Conservation (phyloP, 2,113 vertebrate species). For the Nanorana parkeri region DNA sequence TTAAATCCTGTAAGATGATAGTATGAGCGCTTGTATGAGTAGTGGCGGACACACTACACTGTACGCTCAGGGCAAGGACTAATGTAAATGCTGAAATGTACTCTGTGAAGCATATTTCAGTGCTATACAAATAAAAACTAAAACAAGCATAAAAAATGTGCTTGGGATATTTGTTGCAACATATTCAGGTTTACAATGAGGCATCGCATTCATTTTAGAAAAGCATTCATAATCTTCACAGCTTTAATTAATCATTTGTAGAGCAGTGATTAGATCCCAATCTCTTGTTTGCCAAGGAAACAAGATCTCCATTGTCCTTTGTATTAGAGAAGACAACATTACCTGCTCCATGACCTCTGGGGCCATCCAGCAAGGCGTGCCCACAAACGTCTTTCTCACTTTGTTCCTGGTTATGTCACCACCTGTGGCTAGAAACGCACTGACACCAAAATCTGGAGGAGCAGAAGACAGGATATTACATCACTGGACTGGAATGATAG, state of each 20-base stretch:
- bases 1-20: too few relatives aligned
- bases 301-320: not conserved
- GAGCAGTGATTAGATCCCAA: not conserved
- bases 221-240: not conserved
- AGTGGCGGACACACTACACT: too few relatives aligned
- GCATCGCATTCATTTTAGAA: too few relatives aligned
- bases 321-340: conserved; percentile 41
- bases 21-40: too few relatives aligned
- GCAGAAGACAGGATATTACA: not conserved
- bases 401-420: conserved; percentile 97
- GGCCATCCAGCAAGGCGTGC: conserved; percentile 98
- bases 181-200: too few relatives aligned
- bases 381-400: conserved; percentile 97
- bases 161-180: too few relatives aligned
- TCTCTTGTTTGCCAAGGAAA: not conserved
- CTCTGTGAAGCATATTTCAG: too few relatives aligned
- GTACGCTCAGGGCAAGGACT: too few relatives aligned
- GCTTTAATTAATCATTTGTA: not conserved
- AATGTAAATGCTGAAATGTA: too few relatives aligned
- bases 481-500: too few relatives aligned
- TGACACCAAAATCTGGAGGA: conserved; percentile 91
- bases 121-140: too few relatives aligned
- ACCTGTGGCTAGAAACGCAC: conserved; percentile 95
- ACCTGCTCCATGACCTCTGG: conserved; percentile 99
- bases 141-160: too few relatives aligned